phyloP scores from a whole-genome alignment of 2,113 vertebrate species.

The Oryzias melastigma region DNA sequence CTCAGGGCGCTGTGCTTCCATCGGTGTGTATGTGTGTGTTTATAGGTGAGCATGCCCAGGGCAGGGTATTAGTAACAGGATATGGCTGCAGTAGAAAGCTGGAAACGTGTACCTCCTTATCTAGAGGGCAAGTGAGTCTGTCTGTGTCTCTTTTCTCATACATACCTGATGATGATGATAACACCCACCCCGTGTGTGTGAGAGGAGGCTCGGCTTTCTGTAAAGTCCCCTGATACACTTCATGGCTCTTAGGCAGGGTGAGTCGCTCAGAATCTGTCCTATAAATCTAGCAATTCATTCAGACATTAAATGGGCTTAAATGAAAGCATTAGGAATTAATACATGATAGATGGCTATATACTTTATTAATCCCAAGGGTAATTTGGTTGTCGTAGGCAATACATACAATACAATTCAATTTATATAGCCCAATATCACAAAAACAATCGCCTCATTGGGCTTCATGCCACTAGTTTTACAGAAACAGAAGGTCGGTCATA shows the following conservation, averaged over 20 bases:
- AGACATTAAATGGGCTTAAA: too few relatives aligned
- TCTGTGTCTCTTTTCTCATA: constrained; percentile 77
- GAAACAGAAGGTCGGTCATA: too few relatives aligned
- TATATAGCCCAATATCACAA: too few relatives aligned
- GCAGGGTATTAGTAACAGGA: constrained; percentile 89
- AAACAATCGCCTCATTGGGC: too few relatives aligned
- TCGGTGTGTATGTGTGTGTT: constrained; percentile 33
- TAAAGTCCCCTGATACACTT: constrained; percentile 61
- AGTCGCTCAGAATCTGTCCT: constrained; percentile 24
- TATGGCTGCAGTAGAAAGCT: constrained; percentile 79
- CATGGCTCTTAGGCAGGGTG: constrained; percentile 46
- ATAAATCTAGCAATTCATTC: too few relatives aligned
- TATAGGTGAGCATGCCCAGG: constrained; percentile 59
- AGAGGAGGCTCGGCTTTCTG: constrained; percentile 64
- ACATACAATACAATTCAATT: too few relatives aligned
- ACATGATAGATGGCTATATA: too few relatives aligned
- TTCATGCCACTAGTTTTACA: too few relatives aligned
- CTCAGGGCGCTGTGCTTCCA: constrained; percentile 32
- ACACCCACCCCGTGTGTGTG: constrained; percentile 55
- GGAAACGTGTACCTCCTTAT: constrained; percentile 82
- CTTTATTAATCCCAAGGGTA: too few relatives aligned
- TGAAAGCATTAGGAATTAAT: too few relatives aligned
- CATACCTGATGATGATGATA: constrained; percentile 75
- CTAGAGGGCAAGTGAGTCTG: constrained; percentile 79
- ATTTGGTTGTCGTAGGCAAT: too few relatives aligned